These are phyloP conservation scores for Diplodus puntazzo DNA, from an alignment of 2,797 vertebrate genomes.

Conservation along the genomic window DNA sequence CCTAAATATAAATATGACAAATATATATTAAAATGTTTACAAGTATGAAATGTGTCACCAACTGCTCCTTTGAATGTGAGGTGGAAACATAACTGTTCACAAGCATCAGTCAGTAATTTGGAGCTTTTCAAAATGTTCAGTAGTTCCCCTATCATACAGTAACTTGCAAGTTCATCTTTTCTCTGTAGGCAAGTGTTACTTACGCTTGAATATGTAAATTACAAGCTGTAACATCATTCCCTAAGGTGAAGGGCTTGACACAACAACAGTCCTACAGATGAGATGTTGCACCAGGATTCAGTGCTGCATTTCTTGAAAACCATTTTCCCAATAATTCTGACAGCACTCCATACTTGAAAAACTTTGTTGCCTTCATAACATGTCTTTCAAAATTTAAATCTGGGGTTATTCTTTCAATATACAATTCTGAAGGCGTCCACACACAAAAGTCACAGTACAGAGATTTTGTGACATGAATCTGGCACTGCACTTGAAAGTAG, in stretches of 20 bases:
- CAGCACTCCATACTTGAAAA: background rate
- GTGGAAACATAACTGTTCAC: background rate
- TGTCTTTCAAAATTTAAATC: background rate
- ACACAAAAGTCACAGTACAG: no score
- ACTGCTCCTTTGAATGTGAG: background rate
- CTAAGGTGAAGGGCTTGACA: no score
- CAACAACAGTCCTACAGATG: no score
- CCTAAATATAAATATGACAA: no score
- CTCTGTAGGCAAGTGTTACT: background rate
- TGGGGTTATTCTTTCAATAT: background rate
- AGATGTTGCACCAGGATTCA: no score
- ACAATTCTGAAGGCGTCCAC: no score
- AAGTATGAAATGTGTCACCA: background rate
- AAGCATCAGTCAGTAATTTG: background rate
- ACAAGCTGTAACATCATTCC: no score
- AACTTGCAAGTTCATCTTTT: no score
- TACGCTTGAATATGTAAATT: no score
- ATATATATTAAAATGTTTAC: no score
- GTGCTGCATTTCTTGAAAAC: background rate
- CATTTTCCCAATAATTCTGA: background rate
- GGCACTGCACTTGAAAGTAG: no score
- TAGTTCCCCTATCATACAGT: background rate
- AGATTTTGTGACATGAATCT: no score
- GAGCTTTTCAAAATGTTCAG: background rate
- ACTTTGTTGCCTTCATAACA: background rate